Evolutionary conservation across 2,888 invertebrate species (phyloP).

Genomic region (Cheilosia urbana): DNA sequence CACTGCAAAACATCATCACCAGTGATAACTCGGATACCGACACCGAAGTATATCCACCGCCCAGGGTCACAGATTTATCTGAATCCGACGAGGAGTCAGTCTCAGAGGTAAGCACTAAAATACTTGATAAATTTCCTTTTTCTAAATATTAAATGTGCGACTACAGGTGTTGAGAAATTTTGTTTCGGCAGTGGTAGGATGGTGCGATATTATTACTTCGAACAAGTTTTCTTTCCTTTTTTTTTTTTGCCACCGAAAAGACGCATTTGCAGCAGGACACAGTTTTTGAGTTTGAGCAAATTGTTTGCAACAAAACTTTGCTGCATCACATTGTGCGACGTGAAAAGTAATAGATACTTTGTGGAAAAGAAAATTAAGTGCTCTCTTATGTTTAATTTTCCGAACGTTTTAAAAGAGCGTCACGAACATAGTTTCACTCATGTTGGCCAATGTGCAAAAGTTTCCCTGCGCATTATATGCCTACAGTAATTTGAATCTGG

Average conservation of each 20-base stretch:
- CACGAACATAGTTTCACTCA: too few species aligned
- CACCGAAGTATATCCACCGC: constrained; percentile 91
- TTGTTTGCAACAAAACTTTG: too few species aligned
- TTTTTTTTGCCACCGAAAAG: neutral
- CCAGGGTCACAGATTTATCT: constrained; percentile 96
- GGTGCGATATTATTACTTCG: neutral
- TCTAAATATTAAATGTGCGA: neutral
- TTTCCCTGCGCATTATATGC: too few species aligned
- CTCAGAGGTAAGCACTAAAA: constrained; percentile 91
- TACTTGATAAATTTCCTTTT: neutral
- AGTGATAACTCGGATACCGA: constrained; percentile 95
- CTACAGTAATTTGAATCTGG: too few species aligned
- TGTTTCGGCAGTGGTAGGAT: constrained; percentile 30
- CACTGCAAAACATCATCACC: constrained; percentile 85
- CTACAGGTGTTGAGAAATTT: neutral
- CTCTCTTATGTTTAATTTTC: too few species aligned
- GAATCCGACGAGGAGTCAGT: constrained; percentile 98
- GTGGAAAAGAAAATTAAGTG: too few species aligned
- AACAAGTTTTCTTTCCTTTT: neutral
- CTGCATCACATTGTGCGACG: too few species aligned
- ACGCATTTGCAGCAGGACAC: too few species aligned
- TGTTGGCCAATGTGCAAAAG: too few species aligned
- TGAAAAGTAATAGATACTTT: too few species aligned
- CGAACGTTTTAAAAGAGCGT: too few species aligned
- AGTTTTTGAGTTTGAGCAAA: too few species aligned